Conservation (phyloP, 2,113 vertebrate genomes). For the Leptobrachium ailaonicum region DNA sequence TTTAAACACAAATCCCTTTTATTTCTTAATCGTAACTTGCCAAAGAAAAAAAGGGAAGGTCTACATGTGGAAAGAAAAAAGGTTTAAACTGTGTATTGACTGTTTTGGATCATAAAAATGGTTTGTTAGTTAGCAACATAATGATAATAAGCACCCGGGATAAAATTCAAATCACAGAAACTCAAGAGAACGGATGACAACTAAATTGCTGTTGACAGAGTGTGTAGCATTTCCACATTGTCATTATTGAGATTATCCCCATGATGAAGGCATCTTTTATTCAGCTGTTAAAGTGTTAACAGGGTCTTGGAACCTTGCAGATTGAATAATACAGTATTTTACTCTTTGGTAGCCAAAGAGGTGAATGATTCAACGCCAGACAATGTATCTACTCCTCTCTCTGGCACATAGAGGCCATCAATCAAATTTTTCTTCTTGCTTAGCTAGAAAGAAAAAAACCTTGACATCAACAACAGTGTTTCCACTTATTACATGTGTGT, state of each 20-base stretch:
- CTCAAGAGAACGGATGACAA: conserved; percentile 71
- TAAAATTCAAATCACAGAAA: conserved; percentile 63
- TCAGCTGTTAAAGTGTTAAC: conserved; percentile 22
- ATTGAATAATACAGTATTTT: neutral
- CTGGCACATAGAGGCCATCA: neutral
- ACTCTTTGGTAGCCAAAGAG: neutral
- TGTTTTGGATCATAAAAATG: conserved; percentile 51
- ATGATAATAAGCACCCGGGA: conserved; percentile 64
- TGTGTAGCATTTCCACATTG: conserved; percentile 7
- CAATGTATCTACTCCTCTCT: neutral
- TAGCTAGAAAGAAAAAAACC: no score
- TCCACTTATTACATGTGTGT: no score
- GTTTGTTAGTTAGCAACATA: conserved; percentile 61
- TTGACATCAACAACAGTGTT: no score
- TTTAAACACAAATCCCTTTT: conserved; percentile 67
- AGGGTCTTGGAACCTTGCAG: neutral
- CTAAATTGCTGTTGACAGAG: conserved; percentile 48
- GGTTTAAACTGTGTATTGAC: conserved; percentile 63
- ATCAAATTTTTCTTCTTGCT: neutral
- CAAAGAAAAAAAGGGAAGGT: conserved; percentile 20
- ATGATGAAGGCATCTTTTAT: neutral
- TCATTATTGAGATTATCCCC: neutral
- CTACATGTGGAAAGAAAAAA: conserved; percentile 58
- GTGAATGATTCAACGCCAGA: no score
- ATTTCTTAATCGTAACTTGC: conserved; percentile 59